Conservation (phyloP, 2,113 vertebrate genomes). For the Geococcyx californianus region DNA sequence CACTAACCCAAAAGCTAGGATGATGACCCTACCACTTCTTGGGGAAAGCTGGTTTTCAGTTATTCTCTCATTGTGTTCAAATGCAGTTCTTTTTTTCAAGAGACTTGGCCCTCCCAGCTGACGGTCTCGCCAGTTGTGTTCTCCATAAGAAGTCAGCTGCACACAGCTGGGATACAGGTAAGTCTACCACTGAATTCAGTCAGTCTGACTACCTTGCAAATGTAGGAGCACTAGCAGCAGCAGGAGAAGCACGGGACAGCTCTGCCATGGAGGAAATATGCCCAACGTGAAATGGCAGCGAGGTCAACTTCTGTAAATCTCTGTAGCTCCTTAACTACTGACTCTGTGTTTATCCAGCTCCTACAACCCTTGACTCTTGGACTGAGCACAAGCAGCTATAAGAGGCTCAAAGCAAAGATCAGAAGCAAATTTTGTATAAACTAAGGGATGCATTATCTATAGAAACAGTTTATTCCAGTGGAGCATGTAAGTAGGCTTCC, state of each 20-base stretch:
- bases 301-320: conserved; percentile 23
- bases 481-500: not conserved
- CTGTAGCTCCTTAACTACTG: conserved; percentile 15
- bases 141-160: not conserved
- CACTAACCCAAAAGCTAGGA: not conserved
- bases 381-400: not conserved
- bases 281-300: not conserved
- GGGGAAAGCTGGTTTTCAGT: not conserved
- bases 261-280: not conserved
- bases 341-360: conserved; percentile 35
- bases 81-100: not conserved
- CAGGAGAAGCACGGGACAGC: not conserved
- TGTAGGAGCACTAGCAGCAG: not conserved
- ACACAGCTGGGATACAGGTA: not conserved
- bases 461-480: not conserved
- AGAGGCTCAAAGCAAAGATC: conserved; percentile 47
- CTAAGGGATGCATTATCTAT: not conserved
- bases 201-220: not conserved
- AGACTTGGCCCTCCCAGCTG: not conserved
- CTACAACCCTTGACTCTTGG: conserved; percentile 36
- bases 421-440: not conserved
- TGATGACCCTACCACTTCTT: not conserved
- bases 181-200: not conserved
- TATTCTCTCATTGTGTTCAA: not conserved
- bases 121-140: not conserved